These are phyloP conservation scores for Drosophila prosaltans DNA, from an alignment of 1,140 invertebrate species.

Conservation along the genomic window DNA sequence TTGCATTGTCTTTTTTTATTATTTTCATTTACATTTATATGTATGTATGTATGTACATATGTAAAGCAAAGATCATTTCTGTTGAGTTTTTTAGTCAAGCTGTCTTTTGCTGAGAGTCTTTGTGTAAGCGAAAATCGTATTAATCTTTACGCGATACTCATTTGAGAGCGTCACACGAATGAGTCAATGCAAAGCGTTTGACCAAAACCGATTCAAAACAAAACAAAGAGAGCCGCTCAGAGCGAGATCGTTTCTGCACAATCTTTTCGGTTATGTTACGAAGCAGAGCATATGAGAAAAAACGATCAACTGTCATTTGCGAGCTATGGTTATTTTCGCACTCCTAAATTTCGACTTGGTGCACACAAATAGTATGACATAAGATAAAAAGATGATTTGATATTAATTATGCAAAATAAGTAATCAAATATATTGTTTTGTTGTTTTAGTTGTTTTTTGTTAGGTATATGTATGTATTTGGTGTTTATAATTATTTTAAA, in stretches of 20 bases:
- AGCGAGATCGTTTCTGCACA: constrained; percentile 2
- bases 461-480: too few relatives aligned
- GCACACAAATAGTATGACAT: too few relatives aligned
- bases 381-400: too few relatives aligned
- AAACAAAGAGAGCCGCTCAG: constrained; percentile 2
- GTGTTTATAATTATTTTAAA: too few relatives aligned
- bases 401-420: too few relatives aligned
- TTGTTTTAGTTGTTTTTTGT: too few relatives aligned
- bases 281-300: constrained; percentile 4
- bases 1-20: constrained; percentile 3
- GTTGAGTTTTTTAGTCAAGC: constrained; percentile 4
- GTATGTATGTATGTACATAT: background rate
- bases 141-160: background rate
- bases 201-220: constrained; percentile 4
- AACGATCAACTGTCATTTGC: constrained; percentile 5
- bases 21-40: constrained; percentile 6
- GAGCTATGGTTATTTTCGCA: constrained; percentile 6
- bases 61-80: background rate
- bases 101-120: constrained; percentile 1
- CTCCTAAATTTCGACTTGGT: too few relatives aligned
- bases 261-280: constrained; percentile 4
- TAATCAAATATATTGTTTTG: too few relatives aligned
- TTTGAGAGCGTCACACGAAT: constrained; percentile 7
- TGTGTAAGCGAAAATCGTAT: constrained; percentile 4
- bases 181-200: constrained; percentile 5